phyloP scores from a whole-genome alignment of 2,888 invertebrate genomes.

The Halictus quadricinctus region DNA sequence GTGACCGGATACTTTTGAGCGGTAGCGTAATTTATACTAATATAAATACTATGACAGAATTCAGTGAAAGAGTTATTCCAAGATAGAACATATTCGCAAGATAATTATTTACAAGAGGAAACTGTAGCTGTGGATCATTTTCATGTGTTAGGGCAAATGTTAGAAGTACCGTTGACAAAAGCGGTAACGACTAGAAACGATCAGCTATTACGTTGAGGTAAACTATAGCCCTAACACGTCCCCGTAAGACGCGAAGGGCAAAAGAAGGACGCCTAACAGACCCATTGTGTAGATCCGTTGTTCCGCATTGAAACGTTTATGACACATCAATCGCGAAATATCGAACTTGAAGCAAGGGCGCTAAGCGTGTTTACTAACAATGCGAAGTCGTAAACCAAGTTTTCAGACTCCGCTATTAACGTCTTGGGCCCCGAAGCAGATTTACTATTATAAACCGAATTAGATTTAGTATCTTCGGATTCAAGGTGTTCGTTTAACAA shows the following conservation, averaged over 20 bases:
- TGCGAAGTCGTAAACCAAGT: neutral
- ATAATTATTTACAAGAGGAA: no score
- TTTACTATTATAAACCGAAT: neutral
- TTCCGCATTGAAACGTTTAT: neutral
- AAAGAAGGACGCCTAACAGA: neutral
- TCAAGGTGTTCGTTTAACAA: neutral
- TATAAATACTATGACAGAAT: no score
- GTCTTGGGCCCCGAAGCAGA: neutral
- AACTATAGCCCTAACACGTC: no score
- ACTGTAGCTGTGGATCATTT: neutral
- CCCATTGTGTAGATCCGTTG: neutral
- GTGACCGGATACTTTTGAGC: no score
- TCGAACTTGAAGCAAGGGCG: neutral
- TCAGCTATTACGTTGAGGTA: neutral
- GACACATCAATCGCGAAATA: neutral
- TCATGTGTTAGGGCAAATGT: neutral
- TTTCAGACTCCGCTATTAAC: neutral
- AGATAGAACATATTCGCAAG: no score
- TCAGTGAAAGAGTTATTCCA: no score
- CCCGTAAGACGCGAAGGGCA: no score
- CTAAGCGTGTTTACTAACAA: conserved; percentile 1
- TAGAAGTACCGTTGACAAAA: neutral
- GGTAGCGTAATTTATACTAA: no score
- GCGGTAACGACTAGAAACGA: neutral
- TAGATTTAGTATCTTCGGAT: neutral